These are phyloP conservation scores for Oryzias curvinotus DNA, from an alignment of 2,113 vertebrate genomes.

Conservation along the genomic window DNA sequence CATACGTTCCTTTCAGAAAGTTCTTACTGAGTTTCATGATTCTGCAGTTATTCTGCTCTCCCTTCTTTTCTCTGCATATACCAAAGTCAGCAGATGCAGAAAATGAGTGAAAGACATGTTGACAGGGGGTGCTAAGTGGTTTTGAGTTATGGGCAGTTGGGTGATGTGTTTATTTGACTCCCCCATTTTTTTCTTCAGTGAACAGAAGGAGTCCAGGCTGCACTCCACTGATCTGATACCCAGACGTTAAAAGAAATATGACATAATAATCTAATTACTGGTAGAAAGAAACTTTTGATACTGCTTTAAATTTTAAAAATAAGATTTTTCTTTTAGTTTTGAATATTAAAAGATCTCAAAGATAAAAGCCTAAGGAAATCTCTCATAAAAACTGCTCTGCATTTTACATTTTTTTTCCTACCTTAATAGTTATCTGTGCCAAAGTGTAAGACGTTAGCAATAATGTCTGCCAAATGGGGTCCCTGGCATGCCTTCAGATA, in stretches of 20 bases:
- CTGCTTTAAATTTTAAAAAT: no score
- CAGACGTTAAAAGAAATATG: slow-evolving; percentile 23
- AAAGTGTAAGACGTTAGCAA: no score
- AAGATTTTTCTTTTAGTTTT: no score
- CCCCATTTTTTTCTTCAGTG: slow-evolving; percentile 65
- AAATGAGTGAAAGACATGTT: slow-evolving; percentile 72
- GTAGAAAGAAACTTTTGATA: no score
- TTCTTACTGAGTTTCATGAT: slow-evolving; percentile 64
- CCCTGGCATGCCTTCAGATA: no score
- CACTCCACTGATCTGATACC: slow-evolving; percentile 32
- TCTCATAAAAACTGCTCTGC: no score
- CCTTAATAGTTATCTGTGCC: no score
- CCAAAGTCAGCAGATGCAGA: slow-evolving; percentile 51
- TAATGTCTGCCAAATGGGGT: no score
- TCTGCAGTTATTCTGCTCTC: slow-evolving; percentile 31
- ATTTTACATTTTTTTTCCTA: no score
- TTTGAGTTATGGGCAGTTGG: slow-evolving; percentile 83
- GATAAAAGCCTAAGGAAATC: no score
- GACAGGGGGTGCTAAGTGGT: slow-evolving; percentile 83
- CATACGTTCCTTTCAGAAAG: slow-evolving; percentile 70
- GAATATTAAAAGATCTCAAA: no score
- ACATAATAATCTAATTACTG: no score
- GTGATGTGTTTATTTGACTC: slow-evolving; percentile 84
- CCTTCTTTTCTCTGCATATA: slow-evolving; percentile 27
- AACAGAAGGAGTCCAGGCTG: slow-evolving; percentile 73